A percentile compares a stretch with the other conserved stretches of the same genome.
These are phyloP conservation scores for Ictalurus furcatus DNA, from an alignment of 2,113 vertebrate genomes.

Conservation along the genomic window DNA sequence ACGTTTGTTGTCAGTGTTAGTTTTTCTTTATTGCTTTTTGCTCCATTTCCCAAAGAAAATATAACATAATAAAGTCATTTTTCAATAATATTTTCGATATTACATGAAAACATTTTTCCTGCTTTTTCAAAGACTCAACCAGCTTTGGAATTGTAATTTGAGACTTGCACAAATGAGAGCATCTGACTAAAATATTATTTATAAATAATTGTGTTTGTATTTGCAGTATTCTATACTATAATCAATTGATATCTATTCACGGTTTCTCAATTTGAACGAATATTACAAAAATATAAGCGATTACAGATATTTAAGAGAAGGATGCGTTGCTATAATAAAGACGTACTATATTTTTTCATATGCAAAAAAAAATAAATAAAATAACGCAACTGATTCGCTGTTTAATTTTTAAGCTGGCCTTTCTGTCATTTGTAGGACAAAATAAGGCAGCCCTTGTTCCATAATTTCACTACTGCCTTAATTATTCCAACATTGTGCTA, in stretches of 20 bases:
- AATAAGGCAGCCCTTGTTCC: slow-evolving; percentile 83
- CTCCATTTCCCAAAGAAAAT: not conserved
- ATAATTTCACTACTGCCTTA: slow-evolving; percentile 87
- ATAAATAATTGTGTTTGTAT: not conserved
- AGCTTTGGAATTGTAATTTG: not conserved
- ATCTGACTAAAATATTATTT: not conserved
- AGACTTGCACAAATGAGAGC: not conserved
- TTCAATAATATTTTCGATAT: not conserved
- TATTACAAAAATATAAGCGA: not conserved
- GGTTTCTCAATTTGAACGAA: not conserved
- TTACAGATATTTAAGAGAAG: not conserved
- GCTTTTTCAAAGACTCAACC: not conserved
- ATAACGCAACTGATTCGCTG: slow-evolving; percentile 36
- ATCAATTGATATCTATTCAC: not conserved
- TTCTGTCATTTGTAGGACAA: slow-evolving; percentile 62
- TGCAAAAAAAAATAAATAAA: not conserved
- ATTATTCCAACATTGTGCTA: slow-evolving; percentile 92
- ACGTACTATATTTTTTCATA: not conserved
- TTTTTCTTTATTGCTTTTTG: not conserved
- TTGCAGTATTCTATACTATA: not conserved
- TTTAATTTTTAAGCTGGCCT: slow-evolving; percentile 61
- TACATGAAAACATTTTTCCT: not conserved
- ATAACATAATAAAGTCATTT: not conserved
- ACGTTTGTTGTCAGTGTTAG: slow-evolving; percentile 60
- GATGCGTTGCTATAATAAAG: not conserved